Base-by-base conservation (phyloP, 35 echinoderm and acorn worm genomes). In the Apostichopus californicus region DNA sequence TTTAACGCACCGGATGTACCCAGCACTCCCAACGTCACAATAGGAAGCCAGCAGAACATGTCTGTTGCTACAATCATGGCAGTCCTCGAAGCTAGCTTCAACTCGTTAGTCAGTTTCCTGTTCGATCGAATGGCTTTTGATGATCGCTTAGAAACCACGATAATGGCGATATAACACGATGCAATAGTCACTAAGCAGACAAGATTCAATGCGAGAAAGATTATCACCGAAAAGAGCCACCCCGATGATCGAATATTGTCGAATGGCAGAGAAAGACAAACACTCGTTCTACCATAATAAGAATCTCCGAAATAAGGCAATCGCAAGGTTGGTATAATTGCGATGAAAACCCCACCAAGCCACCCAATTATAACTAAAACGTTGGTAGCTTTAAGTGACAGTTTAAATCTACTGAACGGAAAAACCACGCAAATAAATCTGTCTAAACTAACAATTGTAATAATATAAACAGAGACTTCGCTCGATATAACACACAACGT, bases 401-500 rank as follows among this genome's bases (percentile, higher is more conserved):
- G 57, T 78, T 66, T 93, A 4, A 3, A 5, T 17, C 17, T 75
- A 5, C 86, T 70, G 60, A 95, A 95, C 9, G 94, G 94, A 60
- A 95, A 98, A 58, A 98, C 70, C 10, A 98, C 91, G 57, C 96
- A 94, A n/a, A 95, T 22, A 57, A 95, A 95, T 1, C 96, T 86
- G 86, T 98, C 96, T 18, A 98, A 17, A 75, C 92, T 98, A 13
- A 98, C 95, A n/a, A 98, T 65, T 6, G 94, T 98, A 6, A 98
- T 52, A 5, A 80, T 93, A 77, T 92, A 95, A 28, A 98, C 96
- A 1, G 96, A 98, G 56, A 85, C 92, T 73, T 98, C 96, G 90
- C 94, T 94, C 12, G 96, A 98, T 5, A 98, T 65, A 56, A 94
- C 90, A 3, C 89, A 89, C 12, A 98, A 54, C 57, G 92, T 93